Percentiles rank a stretch among this genome's conserved stretches.
phyloP scores from a whole-genome alignment of 2,113 vertebrate genomes.

The Notothenia coriiceps region DNA sequence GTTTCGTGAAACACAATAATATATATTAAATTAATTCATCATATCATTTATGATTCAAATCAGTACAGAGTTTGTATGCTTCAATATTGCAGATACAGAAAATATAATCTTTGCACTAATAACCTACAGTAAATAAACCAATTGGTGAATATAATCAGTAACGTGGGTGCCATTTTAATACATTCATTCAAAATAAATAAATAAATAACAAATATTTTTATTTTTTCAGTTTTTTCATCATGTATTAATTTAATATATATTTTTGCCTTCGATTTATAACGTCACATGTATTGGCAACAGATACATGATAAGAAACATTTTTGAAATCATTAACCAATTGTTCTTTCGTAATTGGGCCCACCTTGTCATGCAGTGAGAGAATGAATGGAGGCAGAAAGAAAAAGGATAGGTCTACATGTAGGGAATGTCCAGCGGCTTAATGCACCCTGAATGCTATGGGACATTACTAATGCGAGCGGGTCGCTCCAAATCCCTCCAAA shows the following conservation, averaged over 20 bases:
- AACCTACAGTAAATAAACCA: neutral
- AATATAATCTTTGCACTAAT: neutral
- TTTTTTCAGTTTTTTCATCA: conserved; percentile 7
- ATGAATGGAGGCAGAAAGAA: conserved; percentile 16
- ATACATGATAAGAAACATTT: neutral
- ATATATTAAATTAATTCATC: too few species aligned
- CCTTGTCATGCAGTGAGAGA: neutral
- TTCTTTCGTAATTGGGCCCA: neutral
- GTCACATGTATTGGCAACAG: too few species aligned
- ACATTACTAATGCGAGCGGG: conserved; percentile 67
- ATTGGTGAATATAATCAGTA: neutral
- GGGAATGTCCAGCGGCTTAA: conserved; percentile 66
- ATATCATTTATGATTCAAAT: neutral
- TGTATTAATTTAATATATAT: neutral
- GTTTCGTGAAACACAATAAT: too few species aligned
- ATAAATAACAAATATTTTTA: too few species aligned
- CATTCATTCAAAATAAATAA: neutral
- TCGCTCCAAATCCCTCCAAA: conserved; percentile 73
- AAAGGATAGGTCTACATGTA: conserved; percentile 38
- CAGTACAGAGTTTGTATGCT: neutral
- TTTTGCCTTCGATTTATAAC: too few species aligned
- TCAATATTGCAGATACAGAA: neutral
- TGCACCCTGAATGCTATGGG: conserved; percentile 71
- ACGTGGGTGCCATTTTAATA: neutral
- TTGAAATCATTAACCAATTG: neutral